Evolutionary conservation across 2,797 vertebrate species (phyloP).

Genomic region (Ceyx erithaca): DNA sequence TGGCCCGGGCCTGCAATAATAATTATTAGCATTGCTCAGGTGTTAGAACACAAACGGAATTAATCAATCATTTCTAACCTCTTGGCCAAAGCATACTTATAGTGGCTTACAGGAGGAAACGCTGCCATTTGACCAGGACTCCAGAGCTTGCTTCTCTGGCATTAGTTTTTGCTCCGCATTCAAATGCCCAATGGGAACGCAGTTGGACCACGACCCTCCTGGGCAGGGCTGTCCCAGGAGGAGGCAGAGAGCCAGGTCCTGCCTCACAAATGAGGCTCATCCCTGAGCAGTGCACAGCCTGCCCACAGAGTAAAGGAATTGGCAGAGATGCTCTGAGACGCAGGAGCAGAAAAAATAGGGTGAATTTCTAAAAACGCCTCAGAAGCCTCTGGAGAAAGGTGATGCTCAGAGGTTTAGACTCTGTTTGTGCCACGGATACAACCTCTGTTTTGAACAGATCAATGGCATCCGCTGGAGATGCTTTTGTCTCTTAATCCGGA

Average conservation of each 20-base stretch:
- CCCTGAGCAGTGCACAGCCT: rapidly evolving
- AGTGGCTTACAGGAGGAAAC: not conserved
- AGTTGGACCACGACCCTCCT: rapidly evolving
- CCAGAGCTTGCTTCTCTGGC: rapidly evolving
- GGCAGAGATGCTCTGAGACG: not conserved
- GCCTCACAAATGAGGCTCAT: not conserved
- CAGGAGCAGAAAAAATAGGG: rapidly evolving
- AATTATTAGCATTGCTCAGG: not conserved
- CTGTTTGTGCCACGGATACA: rapidly evolving
- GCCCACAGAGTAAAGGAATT: rapidly evolving
- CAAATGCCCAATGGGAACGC: not conserved
- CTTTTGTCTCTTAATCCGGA: not conserved
- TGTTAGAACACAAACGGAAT: not conserved
- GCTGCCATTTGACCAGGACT: rapidly evolving
- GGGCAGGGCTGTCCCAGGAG: not conserved
- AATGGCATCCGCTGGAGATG: not conserved
- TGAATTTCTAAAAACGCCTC: rapidly evolving
- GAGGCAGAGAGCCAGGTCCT: not conserved
- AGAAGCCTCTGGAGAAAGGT: not conserved
- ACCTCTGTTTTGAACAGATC: not conserved
- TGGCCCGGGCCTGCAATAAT: not conserved
- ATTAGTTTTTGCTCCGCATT: rapidly evolving
- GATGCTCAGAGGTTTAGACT: not conserved
- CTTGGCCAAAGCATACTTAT: not conserved
- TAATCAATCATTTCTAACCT: not conserved